These are phyloP conservation scores for Pyrrhosoma nymphula DNA, from an alignment of 2,888 invertebrate species.

Conservation along the genomic window DNA sequence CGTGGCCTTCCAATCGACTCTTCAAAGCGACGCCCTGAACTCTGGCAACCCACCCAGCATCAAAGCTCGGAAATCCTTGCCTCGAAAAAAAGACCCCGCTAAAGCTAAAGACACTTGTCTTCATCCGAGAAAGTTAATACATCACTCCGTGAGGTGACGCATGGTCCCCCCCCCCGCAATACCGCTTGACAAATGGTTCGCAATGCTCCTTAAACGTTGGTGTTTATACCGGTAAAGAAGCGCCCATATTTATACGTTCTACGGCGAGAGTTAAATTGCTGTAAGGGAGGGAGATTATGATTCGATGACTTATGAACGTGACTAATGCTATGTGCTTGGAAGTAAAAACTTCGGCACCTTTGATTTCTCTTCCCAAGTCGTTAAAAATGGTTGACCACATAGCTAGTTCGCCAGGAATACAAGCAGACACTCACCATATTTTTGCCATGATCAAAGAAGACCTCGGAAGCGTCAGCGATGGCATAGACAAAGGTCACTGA, in stretches of 20 bases:
- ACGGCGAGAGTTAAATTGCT: not conserved
- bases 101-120: constrained; percentile 10
- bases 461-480: not conserved
- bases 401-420: not conserved
- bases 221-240: constrained; percentile 16
- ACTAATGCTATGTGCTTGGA: constrained; percentile 5
- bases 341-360: not conserved
- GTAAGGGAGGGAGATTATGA: not conserved
- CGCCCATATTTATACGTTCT: not conserved
- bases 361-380: not conserved
- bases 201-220: constrained; percentile 31
- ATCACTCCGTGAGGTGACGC: not conserved
- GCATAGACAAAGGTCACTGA: not conserved
- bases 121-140: not conserved
- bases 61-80: not conserved
- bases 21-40: not conserved
- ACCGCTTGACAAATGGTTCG: constrained; percentile 3
- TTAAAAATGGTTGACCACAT: not conserved
- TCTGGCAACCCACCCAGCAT: not conserved
- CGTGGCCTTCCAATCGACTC: not conserved
- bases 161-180: not conserved
- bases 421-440: not conserved
- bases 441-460: not conserved
- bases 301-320: constrained; percentile 2
- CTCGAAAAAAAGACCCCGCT: not conserved